Conservation (phyloP, 30 jellyfish, hydroid and myxozoan species). For the Aurelia aurita region DNA sequence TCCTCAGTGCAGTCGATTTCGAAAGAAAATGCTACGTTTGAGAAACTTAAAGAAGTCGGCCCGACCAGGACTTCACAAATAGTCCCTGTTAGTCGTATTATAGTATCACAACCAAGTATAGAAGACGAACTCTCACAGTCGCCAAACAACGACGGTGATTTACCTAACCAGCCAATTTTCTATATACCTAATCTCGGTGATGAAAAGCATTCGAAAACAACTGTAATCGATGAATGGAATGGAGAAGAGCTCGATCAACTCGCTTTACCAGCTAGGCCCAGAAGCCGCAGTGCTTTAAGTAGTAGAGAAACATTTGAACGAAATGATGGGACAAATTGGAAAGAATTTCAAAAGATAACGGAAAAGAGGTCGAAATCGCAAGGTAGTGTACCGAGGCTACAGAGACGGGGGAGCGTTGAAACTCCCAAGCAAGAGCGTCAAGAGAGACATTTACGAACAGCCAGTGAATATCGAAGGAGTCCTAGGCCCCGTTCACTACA, state of each 20-base stretch:
- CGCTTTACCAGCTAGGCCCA: slow-evolving; percentile 23
- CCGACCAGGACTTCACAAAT: neutral
- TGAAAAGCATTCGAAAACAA: slow-evolving; percentile 13
- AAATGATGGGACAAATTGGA: slow-evolving; percentile 19
- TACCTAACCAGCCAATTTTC: slow-evolving; percentile 65
- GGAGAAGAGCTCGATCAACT: neutral
- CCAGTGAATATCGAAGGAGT: slow-evolving; percentile 36
- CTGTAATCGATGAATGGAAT: slow-evolving; percentile 9
- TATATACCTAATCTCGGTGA: slow-evolving; percentile 52
- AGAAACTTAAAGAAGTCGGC: neutral
- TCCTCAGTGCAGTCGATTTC: slow-evolving; percentile 46
- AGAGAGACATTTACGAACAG: slow-evolving; percentile 36
- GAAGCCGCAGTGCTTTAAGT: slow-evolving; percentile 66
- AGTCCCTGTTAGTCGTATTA: slow-evolving; percentile 30
- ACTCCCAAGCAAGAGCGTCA: slow-evolving; percentile 33
- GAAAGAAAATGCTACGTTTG: slow-evolving; percentile 22
- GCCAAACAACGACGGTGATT: neutral
- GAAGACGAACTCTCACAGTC: slow-evolving; percentile 7
- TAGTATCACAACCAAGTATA: slow-evolving; percentile 62
- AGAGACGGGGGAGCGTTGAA: slow-evolving; percentile 58
- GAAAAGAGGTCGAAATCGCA: slow-evolving; percentile 43
- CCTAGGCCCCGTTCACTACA: slow-evolving; percentile 55
- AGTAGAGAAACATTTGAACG: slow-evolving; percentile 27
- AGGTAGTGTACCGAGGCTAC: slow-evolving; percentile 29
- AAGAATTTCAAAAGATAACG: slow-evolving; percentile 18